Evolutionary conservation across 2,797 vertebrate species (phyloP).

Genomic region (Oreortyx pictus): DNA sequence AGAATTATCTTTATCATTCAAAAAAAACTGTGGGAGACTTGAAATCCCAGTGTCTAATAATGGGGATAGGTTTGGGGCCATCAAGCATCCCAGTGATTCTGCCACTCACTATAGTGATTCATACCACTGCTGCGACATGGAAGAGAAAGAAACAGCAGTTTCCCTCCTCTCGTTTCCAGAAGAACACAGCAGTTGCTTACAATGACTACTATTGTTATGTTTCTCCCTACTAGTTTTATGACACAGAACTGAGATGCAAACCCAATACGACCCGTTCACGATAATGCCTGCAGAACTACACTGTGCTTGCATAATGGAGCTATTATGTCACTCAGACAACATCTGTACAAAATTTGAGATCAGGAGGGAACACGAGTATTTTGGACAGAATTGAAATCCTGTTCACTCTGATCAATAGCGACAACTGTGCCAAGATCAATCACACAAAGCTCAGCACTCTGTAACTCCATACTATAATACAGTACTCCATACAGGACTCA

Average conservation of each 20-base stretch:
- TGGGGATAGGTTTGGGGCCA: background rate
- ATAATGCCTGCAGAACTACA: background rate
- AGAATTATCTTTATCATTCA: background rate
- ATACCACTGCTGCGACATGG: fast-evolving
- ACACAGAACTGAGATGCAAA: background rate
- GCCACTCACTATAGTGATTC: background rate
- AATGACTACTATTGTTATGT: background rate
- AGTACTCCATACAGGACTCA: too few species aligned
- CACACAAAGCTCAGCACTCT: background rate
- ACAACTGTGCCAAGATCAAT: background rate
- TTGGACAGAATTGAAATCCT: background rate
- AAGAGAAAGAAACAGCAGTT: background rate
- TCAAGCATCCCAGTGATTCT: background rate
- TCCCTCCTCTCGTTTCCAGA: conserved; percentile 1
- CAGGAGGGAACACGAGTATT: background rate
- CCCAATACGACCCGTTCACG: background rate
- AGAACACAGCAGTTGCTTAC: conserved; percentile 27
- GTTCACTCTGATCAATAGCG: background rate
- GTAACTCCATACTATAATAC: too few species aligned
- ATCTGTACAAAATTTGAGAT: background rate
- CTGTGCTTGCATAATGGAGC: background rate
- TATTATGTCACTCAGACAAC: background rate
- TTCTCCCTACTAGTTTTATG: conserved; percentile 20
- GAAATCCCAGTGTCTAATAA: background rate
- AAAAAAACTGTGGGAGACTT: background rate